Evolutionary conservation across 1,140 invertebrate species (phyloP), one percentile per base, ranked within the genome.

Genomic region (Leptopilina clavipes): DNA sequence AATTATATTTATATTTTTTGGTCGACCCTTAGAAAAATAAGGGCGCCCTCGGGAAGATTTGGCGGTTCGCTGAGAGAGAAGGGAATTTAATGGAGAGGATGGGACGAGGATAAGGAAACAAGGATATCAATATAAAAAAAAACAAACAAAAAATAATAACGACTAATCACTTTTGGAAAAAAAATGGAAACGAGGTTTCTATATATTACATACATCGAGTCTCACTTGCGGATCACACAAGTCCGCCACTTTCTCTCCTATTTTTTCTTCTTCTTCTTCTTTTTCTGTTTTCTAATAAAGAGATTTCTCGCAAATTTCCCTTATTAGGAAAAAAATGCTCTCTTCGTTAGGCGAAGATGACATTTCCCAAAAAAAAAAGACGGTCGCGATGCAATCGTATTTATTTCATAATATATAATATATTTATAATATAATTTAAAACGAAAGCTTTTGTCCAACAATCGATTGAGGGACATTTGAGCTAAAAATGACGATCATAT

Each of bases 121-220:
- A 76, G 31, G 71, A 22, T 80, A 79, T 76, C 79, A 81, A 81
- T 43, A 79, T 31, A 19, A 72, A 70, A 18, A 43, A 52, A 52
- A 52, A 6, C 3, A 52, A 52, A 45, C 0, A 45, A 45, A 18
- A 70, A 70, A 73, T 18, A 43, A 40, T 44, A 48, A 17, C 7
- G n/a, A 48, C 52, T 44, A 65, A 65, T 65, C 56, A 40, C 19
- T 44, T 54, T 44, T 70, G 44, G 70, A 80, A 54, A 75, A 71
- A 43, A 76, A 81, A 75, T 44, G 70, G 80, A 56, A 76, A 80
- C 76, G 72, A 76, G 76, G 77, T 81, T 81, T 31, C 25, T 31
- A 31, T 88, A 86, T 87, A 88, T 86, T 87, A 88, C 85, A 31
- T 31, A 88, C 80, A 78, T 85, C 81, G 83, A 84, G 85, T 87